Base-by-base conservation (phyloP, 2,888 invertebrate species). In the Panopea generosa region DNA sequence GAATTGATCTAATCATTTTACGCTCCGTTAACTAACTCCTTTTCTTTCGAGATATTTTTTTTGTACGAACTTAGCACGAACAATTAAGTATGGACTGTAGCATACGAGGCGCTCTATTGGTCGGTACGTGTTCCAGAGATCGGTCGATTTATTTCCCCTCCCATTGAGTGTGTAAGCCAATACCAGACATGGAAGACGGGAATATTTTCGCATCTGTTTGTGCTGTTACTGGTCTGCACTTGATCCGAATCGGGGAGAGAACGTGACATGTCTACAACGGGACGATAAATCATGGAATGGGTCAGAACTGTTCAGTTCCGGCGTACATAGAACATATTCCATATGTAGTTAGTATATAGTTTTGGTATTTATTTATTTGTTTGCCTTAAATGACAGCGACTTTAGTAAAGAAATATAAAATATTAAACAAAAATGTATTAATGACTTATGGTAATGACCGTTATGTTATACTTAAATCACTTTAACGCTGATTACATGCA, bases 21-120 rank as follows among this genome's bases (percentile, higher is more conserved):
- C 69, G 69, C 69, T 27, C 60, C 45, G 68, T 68, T 68, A 60
- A 27, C 52, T n/a, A 50, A 43, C 27, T 24, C 40, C 38, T 47
- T 27, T 24, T 47, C 40, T 27, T 55, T 43, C n/a, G 55, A 29
- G 53, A 33, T 40, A 53, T 61, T 61, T 67, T 69, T 61, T 67
- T 69, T 61, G 40, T 50, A 59, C 62, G 50, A 38, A 52, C 45
- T 74, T 74, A 61, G 62, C 62, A 74, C 73, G 67, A 67, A 56
- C 60, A 62, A 68, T 68, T 74, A 38, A 69, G 43, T 18, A 47
- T 27, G 49, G 50, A 45, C 53, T 20, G 43, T 40, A 16, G 16
- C 40, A 11, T 11, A 16, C 16, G 45, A 45, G 16, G 57, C 56
- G 57, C 52, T 47, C 56, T 62, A 73, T 56, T 63, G 61, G 61